These are phyloP conservation scores for Psittacus erithacus DNA, from an alignment of 2,113 vertebrate species.

Conservation along the genomic window DNA sequence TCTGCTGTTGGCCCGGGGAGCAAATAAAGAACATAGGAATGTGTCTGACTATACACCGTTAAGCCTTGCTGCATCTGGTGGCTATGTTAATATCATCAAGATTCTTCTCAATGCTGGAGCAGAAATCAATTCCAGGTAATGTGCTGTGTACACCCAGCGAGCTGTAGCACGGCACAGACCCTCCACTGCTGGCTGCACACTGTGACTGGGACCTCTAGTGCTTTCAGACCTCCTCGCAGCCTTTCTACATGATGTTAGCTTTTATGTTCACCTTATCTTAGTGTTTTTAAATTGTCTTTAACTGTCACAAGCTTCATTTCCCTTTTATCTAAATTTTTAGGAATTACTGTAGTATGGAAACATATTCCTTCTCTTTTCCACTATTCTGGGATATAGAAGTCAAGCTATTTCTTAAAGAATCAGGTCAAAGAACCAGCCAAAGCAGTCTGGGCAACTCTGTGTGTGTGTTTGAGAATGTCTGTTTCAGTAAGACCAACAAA, in stretches of 20 bases:
- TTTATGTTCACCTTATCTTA: neutral
- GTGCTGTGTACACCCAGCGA: neutral
- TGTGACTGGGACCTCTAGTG: neutral
- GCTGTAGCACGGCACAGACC: neutral
- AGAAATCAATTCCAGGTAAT: conserved; percentile 98
- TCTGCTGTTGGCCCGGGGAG: conserved; percentile 93
- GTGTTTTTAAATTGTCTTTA: neutral
- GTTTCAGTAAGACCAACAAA: neutral
- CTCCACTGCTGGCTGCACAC: neutral
- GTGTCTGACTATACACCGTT: conserved; percentile 98
- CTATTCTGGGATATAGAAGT: neutral
- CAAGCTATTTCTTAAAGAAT: neutral
- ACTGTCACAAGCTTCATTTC: neutral
- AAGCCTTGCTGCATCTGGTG: conserved; percentile 96
- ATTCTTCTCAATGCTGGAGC: conserved; percentile 97
- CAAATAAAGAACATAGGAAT: conserved; percentile 98
- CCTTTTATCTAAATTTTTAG: neutral
- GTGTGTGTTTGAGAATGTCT: neutral
- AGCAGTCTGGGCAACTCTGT: neutral
- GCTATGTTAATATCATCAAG: conserved; percentile 99
- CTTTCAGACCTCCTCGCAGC: neutral
- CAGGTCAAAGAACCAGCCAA: neutral
- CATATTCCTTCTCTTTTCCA: neutral
- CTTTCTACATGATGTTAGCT: neutral
- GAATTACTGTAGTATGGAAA: neutral